Conservation (phyloP, 1,140 invertebrate species). For the Acromyrmex echinatior region DNA sequence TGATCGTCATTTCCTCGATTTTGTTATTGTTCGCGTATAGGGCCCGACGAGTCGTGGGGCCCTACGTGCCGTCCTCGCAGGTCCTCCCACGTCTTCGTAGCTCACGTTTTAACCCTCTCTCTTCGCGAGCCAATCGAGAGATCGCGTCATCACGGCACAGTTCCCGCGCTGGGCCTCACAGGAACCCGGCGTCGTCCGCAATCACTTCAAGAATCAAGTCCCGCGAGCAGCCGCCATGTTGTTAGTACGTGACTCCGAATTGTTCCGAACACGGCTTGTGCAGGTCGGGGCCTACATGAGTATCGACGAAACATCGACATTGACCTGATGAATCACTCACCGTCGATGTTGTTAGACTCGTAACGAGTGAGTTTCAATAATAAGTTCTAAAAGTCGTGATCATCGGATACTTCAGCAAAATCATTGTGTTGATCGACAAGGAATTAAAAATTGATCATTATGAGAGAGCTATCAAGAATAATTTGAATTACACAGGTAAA, state of each 20-base stretch:
- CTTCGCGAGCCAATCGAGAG: slow-evolving; percentile 65
- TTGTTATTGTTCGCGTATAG: neutral
- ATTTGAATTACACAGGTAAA: neutral
- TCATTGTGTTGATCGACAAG: neutral
- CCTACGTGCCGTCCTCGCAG: neutral
- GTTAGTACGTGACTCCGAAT: slow-evolving; percentile 70
- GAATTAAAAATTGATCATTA: neutral
- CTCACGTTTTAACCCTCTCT: slow-evolving; percentile 48
- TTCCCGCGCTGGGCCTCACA: slow-evolving; percentile 72
- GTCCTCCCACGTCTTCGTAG: slow-evolving; percentile 50
- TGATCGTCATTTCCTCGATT: neutral
- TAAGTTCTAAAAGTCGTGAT: neutral
- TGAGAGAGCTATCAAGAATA: neutral
- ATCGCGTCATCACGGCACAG: slow-evolving; percentile 4
- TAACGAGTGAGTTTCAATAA: neutral
- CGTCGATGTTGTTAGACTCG: slow-evolving; percentile 16
- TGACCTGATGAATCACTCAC: slow-evolving; percentile 18
- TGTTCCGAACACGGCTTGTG: neutral
- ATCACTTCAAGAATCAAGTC: slow-evolving; percentile 51
- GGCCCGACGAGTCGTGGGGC: neutral
- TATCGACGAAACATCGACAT: slow-evolving; percentile 11
- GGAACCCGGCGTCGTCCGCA: slow-evolving; percentile 61
- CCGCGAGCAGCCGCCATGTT: slow-evolving; percentile 73
- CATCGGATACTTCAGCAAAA: neutral
- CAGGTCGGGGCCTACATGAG: neutral